A percentile compares a stretch with the other conserved stretches of the same genome.
Conservation (phyloP, 2,797 vertebrate species). For the Enteromius treurensis region DNA sequence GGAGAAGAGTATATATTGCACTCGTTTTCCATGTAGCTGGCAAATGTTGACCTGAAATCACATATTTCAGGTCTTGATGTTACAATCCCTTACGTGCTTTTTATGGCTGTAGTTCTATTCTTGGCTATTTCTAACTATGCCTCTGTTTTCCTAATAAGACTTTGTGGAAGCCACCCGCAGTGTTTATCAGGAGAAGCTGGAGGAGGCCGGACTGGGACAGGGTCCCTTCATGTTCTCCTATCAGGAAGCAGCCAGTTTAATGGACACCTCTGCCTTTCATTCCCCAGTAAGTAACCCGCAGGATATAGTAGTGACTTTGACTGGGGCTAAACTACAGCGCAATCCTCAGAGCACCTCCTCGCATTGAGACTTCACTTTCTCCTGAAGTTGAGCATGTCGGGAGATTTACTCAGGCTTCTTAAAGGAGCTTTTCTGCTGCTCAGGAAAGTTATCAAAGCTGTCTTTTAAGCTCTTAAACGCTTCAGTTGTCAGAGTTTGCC, state of each 20-base stretch:
- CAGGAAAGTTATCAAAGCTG: slow-evolving; percentile 40
- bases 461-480: slow-evolving; percentile 45
- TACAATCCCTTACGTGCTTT: not conserved
- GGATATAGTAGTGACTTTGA: slow-evolving; percentile 12
- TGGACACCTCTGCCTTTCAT: slow-evolving; percentile 90
- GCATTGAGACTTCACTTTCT: slow-evolving; percentile 26
- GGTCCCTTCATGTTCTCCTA: slow-evolving; percentile 85
- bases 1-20: not conserved
- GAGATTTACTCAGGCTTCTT: slow-evolving; percentile 42
- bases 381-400: slow-evolving; percentile 17
- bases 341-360: slow-evolving; percentile 24
- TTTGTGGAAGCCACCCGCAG: slow-evolving; percentile 83
- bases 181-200: slow-evolving; percentile 81
- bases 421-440: slow-evolving; percentile 43
- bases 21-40: not conserved
- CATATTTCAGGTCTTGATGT: not conserved
- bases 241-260: slow-evolving; percentile 86
- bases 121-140: not conserved
- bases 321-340: not conserved
- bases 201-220: slow-evolving; percentile 77
- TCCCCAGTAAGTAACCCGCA: slow-evolving; percentile 77
- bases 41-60: slow-evolving; percentile 15
- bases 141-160: slow-evolving; percentile 70
- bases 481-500: slow-evolving; percentile 32
- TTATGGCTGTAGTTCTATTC: slow-evolving; percentile 1